Conservation (phyloP, 2,797 vertebrate species). For the Echeneis naucrates region DNA sequence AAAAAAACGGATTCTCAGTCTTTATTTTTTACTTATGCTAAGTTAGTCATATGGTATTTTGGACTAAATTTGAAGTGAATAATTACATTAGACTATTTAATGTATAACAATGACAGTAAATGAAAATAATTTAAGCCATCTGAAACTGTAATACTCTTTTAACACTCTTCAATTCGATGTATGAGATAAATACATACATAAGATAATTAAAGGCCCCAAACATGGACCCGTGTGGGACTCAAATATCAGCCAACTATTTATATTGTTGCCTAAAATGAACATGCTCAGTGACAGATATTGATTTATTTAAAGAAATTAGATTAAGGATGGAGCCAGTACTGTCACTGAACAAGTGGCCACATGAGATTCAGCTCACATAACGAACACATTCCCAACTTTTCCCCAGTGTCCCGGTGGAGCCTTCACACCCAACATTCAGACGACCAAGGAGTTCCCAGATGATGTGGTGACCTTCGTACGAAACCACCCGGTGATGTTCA, state of each 20-base stretch:
- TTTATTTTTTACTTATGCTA: too few species aligned
- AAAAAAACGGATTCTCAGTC: too few species aligned
- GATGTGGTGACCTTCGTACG: conserved; percentile 97
- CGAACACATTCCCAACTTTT: background rate
- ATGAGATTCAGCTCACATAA: background rate
- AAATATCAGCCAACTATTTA: background rate
- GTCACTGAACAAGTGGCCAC: too few species aligned
- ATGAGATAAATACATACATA: background rate
- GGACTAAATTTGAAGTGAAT: too few species aligned
- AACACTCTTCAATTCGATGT: too few species aligned
- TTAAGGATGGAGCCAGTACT: too few species aligned
- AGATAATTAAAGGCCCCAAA: background rate
- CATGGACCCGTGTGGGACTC: conserved; percentile 5
- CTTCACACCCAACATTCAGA: conserved; percentile 93
- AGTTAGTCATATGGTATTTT: too few species aligned
- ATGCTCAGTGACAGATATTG: background rate
- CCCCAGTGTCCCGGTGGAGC: conserved; percentile 95
- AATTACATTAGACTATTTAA: too few species aligned
- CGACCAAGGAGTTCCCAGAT: conserved; percentile 97
- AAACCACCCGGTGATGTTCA: conserved; percentile 98
- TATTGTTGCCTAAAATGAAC: background rate
- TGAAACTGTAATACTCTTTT: too few species aligned
- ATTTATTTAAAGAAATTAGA: too few species aligned
- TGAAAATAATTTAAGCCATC: too few species aligned
- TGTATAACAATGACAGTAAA: too few species aligned